Evolutionary conservation across 2,113 vertebrate species (phyloP), one percentile per base, ranked within the genome.

Genomic region (Falco punctatus): DNA sequence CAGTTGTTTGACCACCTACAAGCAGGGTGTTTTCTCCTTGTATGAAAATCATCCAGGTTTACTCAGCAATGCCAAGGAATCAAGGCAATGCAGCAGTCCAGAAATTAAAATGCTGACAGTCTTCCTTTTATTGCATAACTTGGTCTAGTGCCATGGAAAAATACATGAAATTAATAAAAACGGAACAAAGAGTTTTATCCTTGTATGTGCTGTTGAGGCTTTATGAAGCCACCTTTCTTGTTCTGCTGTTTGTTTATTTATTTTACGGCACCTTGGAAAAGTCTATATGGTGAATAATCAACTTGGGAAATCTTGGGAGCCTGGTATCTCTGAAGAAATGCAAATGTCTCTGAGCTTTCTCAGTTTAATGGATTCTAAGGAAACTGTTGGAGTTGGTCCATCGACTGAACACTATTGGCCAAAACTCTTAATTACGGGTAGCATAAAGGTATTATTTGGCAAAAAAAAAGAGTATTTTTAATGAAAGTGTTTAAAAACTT

Each of bases 1-100:
- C 98, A 98, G 97, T 96, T 98, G 97, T 97, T 96, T 95, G 97
- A 98, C 98, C 98, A 98, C 98, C 98, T 98, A 98, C 91, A 96
- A 95, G 86, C 94, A 93, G 93, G 97, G 96, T 96, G 89, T 94
- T 97, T 97, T 97, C 96, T 96, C 81, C 79, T 91, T 81, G 48
- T 85, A 88, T 66, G 75, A 94, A 98, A 92, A 94, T 55, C 40
- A 33, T 65, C 57, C 83, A 92, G 84, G 90, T 94, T 97, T 96
- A 59, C n/a, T 79, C 74, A 80, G 61, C 5, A 14, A 96, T 92
- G 92, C 96, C 95, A 97, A 94, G 88, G 92, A 96, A 84, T 13
- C 55, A 84, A 96, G 90, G 96, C 80, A 95, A 88, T 96, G 95
- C 92, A 94, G 92, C 83, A 93, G 77, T 89, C 82, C 79, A 91